Conservation (phyloP, 2,888 invertebrate species). For the Blomia tropicalis region DNA sequence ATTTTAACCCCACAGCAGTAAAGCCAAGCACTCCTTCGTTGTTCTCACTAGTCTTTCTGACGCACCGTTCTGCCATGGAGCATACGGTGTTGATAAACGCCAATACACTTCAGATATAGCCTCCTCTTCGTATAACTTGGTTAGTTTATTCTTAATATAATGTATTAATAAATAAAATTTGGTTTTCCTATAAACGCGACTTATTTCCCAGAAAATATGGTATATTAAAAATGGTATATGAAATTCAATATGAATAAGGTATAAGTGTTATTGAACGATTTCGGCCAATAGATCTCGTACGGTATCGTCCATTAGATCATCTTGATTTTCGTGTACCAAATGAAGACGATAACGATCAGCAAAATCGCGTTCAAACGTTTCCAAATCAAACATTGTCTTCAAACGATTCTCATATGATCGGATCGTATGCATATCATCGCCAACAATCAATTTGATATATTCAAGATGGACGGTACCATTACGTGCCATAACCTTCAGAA, state of each 20-base stretch:
- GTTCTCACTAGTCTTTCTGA: no score
- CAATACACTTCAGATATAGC: no score
- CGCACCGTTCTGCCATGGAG: no score
- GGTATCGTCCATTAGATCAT: slow-evolving; percentile 1
- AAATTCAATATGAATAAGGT: background rate
- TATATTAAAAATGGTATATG: no score
- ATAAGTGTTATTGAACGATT: background rate
- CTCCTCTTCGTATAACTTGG: no score
- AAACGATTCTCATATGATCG: background rate
- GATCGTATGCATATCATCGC: background rate
- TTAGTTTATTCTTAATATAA: no score
- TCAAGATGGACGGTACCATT: background rate
- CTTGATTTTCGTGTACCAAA: background rate
- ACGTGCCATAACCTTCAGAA: background rate
- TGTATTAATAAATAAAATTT: no score
- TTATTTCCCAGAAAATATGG: no score
- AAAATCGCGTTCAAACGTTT: background rate
- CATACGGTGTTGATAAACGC: no score
- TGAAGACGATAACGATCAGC: background rate
- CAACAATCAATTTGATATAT: slow-evolving; percentile 6
- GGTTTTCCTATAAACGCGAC: no score
- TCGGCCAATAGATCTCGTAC: background rate
- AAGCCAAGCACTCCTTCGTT: no score
- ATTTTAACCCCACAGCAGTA: no score
- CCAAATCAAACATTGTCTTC: slow-evolving; percentile 3